Percentiles rank a stretch among this genome's conserved stretches.
Conservation (phyloP, 2,797 vertebrate species). For the Diglossa cyanea region DNA sequence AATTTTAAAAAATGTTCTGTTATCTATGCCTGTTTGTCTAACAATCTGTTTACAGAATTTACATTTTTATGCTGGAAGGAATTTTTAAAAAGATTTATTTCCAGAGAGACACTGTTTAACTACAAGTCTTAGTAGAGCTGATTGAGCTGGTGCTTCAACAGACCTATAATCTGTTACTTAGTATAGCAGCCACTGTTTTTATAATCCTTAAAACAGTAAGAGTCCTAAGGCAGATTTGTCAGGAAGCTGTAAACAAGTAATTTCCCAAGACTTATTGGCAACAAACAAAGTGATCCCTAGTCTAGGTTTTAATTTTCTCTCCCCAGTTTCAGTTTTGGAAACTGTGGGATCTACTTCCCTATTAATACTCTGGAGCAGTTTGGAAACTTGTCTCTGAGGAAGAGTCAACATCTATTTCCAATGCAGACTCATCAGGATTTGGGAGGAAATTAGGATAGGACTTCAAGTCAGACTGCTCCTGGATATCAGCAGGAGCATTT, state of each 20-base stretch:
- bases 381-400: conserved; percentile 65
- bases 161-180: not conserved
- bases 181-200: not conserved
- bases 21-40: not conserved
- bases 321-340: not conserved
- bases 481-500: not conserved
- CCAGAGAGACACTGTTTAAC: not conserved
- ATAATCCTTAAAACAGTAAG: not conserved
- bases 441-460: conserved; percentile 4
- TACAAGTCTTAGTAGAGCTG: not conserved
- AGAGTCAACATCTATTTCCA: conserved; percentile 59
- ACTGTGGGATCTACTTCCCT: not conserved
- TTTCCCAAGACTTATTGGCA: conserved; percentile 17
- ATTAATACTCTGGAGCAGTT: conserved; percentile 57
- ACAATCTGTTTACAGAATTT: not conserved
- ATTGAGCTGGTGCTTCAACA: not conserved
- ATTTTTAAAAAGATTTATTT: not conserved
- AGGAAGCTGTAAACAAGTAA: conserved; percentile 48
- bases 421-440: conserved; percentile 25
- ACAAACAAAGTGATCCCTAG: not conserved
- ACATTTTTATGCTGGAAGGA: not conserved
- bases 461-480: not conserved
- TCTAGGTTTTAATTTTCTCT: not conserved
- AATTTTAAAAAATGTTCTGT: not conserved
- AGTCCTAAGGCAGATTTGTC: conserved; percentile 50